phyloP scores from a whole-genome alignment of 2,113 vertebrate species.

The Calidris pygmaea region DNA sequence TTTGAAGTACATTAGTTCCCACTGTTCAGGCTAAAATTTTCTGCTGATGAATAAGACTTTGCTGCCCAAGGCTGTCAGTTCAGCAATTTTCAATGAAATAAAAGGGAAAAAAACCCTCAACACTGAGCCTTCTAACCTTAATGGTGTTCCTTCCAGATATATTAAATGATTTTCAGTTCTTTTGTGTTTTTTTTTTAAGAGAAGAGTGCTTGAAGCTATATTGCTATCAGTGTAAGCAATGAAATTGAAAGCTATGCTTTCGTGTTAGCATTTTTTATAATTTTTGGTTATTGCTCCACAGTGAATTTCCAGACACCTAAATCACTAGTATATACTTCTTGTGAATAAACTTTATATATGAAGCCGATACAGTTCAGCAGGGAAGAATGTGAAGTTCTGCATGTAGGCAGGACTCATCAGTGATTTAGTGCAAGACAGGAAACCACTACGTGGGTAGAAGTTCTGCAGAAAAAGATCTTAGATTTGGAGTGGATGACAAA shows the following conservation, averaged over 20 bases:
- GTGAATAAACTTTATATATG: not conserved
- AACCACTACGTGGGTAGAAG: not conserved
- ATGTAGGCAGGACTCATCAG: not conserved
- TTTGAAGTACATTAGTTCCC: not conserved
- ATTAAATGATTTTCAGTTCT: not conserved
- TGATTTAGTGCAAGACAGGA: not conserved
- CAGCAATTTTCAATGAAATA: not conserved
- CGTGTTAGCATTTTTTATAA: not conserved
- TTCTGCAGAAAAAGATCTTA: not conserved
- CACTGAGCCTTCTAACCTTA: not conserved
- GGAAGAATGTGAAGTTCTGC: not conserved
- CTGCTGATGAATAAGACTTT: not conserved
- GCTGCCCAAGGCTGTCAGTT: not conserved
- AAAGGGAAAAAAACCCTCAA: not conserved
- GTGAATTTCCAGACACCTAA: not conserved
- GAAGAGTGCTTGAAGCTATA: not conserved
- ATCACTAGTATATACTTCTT: not conserved
- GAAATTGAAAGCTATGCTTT: not conserved
- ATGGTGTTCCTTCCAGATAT: not conserved
- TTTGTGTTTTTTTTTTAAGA: not conserved
- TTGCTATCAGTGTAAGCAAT: not conserved
- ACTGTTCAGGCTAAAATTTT: not conserved
- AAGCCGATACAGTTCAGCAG: not conserved
- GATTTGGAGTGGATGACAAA: constrained; percentile 40
- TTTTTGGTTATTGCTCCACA: not conserved